phyloP scores from a whole-genome alignment of 2,797 vertebrate species.

The Loriculus beryllinus region DNA sequence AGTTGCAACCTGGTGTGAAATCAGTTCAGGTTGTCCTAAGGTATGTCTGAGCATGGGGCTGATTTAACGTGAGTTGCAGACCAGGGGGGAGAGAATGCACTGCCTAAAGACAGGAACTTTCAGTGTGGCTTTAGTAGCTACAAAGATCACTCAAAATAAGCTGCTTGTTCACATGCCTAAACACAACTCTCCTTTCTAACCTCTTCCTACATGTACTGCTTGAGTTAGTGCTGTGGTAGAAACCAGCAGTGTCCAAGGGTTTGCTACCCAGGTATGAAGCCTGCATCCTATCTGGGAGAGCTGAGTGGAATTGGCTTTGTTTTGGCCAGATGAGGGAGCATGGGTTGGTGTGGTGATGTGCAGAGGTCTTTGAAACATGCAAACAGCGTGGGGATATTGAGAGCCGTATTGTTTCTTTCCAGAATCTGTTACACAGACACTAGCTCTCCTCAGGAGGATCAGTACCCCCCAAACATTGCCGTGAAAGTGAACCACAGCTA shows the following conservation, averaged over 20 bases:
- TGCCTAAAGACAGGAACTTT: neutral
- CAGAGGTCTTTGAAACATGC: neutral
- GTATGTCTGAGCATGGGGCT: conserved; percentile 73
- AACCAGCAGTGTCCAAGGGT: neutral
- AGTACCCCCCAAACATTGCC: conserved; percentile 97
- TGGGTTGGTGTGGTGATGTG: neutral
- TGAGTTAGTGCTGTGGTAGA: neutral
- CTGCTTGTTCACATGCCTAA: neutral
- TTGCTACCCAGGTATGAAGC: neutral
- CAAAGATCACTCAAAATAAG: neutral
- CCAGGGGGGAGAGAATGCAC: neutral
- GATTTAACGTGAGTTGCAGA: neutral
- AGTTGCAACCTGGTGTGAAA: conserved; percentile 90
- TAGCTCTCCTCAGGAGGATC: conserved; percentile 94
- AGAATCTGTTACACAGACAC: conserved; percentile 99
- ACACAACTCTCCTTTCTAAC: neutral
- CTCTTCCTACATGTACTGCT: rapidly evolving
- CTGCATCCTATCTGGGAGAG: neutral
- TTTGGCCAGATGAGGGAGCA: neutral
- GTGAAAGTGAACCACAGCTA: conserved; percentile 99
- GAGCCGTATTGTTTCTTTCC: neutral
- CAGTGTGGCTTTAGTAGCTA: rapidly evolving
- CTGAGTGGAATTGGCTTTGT: neutral
- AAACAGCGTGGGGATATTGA: neutral
- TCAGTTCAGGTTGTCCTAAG: conserved; percentile 97